These are phyloP conservation scores for Aproaerema taeniolella DNA, from an alignment of 2,888 invertebrate species.

Conservation along the genomic window DNA sequence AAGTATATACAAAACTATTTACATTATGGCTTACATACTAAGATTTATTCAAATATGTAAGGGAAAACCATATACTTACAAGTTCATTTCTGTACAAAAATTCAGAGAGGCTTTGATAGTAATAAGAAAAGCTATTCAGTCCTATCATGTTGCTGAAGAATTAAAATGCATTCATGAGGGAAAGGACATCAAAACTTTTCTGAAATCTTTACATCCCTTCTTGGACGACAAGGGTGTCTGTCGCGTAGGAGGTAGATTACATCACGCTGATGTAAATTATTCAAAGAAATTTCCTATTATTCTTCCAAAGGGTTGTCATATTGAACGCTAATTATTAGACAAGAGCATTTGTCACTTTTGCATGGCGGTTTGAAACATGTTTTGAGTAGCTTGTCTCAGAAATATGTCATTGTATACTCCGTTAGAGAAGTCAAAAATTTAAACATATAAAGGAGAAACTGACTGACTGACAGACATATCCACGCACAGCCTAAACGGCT, in stretches of 20 bases:
- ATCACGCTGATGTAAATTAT: conserved; percentile 15
- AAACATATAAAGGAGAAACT: too few relatives aligned
- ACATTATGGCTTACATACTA: conserved; percentile 16
- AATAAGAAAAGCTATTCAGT: too few relatives aligned
- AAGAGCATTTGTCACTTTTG: conserved; percentile 16
- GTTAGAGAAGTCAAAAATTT: conserved; percentile 9
- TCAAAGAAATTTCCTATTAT: conserved; percentile 20
- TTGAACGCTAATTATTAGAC: conserved; percentile 18
- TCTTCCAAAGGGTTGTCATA: conserved; percentile 14
- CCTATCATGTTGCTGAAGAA: conserved; percentile 16
- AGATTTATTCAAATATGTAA: conserved; percentile 16
- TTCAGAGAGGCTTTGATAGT: too few relatives aligned
- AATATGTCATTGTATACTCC: conserved; percentile 8
- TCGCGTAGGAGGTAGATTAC: conserved; percentile 20
- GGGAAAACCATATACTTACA: too few relatives aligned
- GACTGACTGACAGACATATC: too few relatives aligned
- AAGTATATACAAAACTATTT: conserved; percentile 16
- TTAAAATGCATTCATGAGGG: conserved; percentile 9
- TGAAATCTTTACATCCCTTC: conserved; percentile 20
- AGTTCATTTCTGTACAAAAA: too few relatives aligned
- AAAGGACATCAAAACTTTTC: conserved; percentile 3
- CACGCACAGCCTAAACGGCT: too few relatives aligned
- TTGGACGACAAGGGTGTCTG: conserved; percentile 15
- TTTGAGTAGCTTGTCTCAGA: conserved; percentile 11
- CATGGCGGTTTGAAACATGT: conserved; percentile 16